Evolutionary conservation across 2,888 invertebrate species (phyloP).

Genomic region (Noctuana brunneofusca): DNA sequence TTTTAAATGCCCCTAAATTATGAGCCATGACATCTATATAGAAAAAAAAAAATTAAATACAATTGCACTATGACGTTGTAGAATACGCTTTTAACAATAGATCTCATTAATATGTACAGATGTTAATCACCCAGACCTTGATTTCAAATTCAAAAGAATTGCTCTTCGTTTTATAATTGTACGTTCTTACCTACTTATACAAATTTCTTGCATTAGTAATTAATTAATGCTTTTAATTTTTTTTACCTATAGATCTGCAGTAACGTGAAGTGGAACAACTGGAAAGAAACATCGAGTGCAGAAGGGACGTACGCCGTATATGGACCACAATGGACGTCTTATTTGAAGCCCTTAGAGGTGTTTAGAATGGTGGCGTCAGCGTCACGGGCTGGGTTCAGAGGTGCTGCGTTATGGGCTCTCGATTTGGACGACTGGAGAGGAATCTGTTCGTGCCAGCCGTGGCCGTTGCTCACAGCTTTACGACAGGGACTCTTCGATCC

Average conservation of each 20-base stretch:
- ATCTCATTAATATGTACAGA: neutral
- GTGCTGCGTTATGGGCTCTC: constrained; percentile 90
- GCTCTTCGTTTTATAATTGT: too few relatives aligned
- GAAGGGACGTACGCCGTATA: constrained; percentile 89
- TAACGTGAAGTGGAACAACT: constrained; percentile 84
- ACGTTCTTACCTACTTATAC: neutral
- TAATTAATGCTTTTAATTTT: neutral
- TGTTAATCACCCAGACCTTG: neutral
- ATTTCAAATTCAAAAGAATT: neutral
- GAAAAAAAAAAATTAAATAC: too few relatives aligned
- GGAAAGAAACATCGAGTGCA: constrained; percentile 78
- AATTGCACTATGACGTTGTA: neutral
- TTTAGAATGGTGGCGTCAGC: constrained; percentile 84
- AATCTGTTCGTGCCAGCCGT: constrained; percentile 86
- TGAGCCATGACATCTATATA: too few relatives aligned
- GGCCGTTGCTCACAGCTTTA: constrained; percentile 86
- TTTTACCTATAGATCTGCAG: constrained; percentile 72
- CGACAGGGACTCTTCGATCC: constrained; percentile 66
- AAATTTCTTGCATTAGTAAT: neutral
- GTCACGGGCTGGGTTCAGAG: constrained; percentile 84
- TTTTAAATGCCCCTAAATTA: too few relatives aligned
- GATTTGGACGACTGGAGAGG: constrained; percentile 90
- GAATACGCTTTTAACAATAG: neutral
- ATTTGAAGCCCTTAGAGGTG: constrained; percentile 86
- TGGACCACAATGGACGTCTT: constrained; percentile 91